Evolutionary conservation across 2,888 invertebrate genomes (phyloP).

Genomic region (Plusia festucae): DNA sequence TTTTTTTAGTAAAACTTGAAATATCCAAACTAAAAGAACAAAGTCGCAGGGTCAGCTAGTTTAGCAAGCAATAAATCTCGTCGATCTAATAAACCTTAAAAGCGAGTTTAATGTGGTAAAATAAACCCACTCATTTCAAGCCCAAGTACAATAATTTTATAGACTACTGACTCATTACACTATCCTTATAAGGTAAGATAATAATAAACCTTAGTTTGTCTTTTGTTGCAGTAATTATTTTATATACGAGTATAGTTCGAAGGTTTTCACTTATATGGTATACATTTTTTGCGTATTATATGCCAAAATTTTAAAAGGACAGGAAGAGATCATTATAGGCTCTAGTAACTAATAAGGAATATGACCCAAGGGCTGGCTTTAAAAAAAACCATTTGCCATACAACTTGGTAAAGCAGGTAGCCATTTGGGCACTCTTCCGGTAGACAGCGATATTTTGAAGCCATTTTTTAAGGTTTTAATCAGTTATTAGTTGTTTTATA

Average conservation of each 20-base stretch:
- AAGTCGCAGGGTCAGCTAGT: too few relatives aligned
- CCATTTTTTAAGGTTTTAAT: too few relatives aligned
- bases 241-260: too few relatives aligned
- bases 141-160: conserved; percentile 35
- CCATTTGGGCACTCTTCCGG: too few relatives aligned
- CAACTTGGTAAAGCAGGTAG: too few relatives aligned
- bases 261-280: too few relatives aligned
- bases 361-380: too few relatives aligned
- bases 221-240: conserved; percentile 29
- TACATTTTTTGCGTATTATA: background rate
- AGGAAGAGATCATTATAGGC: background rate
- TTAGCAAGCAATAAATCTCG: conserved; percentile 20
- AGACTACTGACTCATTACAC: conserved; percentile 9
- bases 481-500: too few relatives aligned
- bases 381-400: too few relatives aligned
- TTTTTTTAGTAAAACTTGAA: too few relatives aligned
- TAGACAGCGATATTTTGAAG: too few relatives aligned
- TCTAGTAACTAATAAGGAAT: background rate
- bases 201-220: conserved; percentile 32
- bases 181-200: conserved; percentile 17
- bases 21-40: too few relatives aligned
- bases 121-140: conserved; percentile 22
- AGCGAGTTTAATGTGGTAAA: conserved; percentile 36
- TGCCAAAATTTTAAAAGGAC: background rate
- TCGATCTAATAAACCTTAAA: conserved; percentile 21